phyloP scores from a whole-genome alignment of 2,888 invertebrate genomes.

The Rhagonycha lutea region DNA sequence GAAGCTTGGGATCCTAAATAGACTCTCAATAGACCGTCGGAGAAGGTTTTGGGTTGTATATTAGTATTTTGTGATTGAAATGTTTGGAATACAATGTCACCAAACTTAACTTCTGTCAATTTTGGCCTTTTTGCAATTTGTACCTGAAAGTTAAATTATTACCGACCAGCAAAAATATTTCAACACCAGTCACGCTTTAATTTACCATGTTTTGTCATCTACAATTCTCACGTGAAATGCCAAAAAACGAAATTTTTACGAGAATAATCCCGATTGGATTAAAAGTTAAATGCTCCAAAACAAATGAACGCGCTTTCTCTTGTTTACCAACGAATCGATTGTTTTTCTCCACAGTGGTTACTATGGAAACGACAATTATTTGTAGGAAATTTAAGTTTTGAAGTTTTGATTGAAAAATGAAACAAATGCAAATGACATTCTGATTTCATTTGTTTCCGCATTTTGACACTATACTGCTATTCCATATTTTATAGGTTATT shows the following conservation, averaged over 20 bases:
- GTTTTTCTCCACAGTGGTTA: background rate
- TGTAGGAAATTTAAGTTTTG: background rate
- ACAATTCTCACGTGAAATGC: background rate
- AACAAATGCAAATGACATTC: background rate
- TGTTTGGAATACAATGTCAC: slow-evolving; percentile 16
- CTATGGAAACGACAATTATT: background rate
- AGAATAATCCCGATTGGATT: background rate
- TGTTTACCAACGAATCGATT: background rate
- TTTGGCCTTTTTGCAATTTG: background rate
- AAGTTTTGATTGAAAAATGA: background rate
- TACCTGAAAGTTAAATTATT: background rate
- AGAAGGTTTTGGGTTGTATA: slow-evolving; percentile 7
- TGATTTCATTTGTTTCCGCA: too few species aligned
- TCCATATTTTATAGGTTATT: too few species aligned
- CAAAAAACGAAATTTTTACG: background rate
- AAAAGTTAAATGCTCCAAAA: background rate
- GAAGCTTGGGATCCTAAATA: slow-evolving; percentile 1
- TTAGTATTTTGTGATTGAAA: slow-evolving; percentile 10
- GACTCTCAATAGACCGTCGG: slow-evolving; percentile 3
- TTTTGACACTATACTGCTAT: too few species aligned
- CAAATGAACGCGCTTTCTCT: background rate
- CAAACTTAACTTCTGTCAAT: background rate
- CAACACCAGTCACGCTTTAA: background rate
- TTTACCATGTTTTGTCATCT: background rate
- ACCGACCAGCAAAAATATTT: background rate